Percentiles rank a stretch among this genome's conserved stretches.
These are phyloP conservation scores for Pseudomugil gertrudae DNA, from an alignment of 2,797 vertebrate genomes.

Conservation along the genomic window DNA sequence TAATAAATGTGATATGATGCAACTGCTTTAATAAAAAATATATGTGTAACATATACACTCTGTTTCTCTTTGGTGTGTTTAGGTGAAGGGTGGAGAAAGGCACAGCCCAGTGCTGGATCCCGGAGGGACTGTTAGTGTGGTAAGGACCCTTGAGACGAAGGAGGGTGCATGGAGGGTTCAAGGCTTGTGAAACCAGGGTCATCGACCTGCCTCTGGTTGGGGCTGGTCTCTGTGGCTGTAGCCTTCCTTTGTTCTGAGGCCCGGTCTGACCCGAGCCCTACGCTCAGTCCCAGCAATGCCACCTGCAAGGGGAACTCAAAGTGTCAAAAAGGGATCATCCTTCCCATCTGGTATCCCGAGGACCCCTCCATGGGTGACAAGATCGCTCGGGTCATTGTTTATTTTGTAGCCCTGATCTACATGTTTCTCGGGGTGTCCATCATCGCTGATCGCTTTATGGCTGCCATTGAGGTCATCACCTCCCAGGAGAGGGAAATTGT, in stretches of 20 bases:
- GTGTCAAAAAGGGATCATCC: conserved; percentile 93
- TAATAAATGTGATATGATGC: neutral
- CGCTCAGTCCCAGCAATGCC: conserved; percentile 83
- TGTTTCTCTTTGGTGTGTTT: conserved; percentile 42
- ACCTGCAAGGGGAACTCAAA: conserved; percentile 89
- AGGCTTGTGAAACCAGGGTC: conserved; percentile 87
- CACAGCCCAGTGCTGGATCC: conserved; percentile 84
- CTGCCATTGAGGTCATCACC: conserved; percentile 98
- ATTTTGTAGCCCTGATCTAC: conserved; percentile 98
- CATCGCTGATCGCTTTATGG: conserved; percentile 99
- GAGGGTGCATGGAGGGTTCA: conserved; percentile 96
- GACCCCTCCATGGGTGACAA: conserved; percentile 98
- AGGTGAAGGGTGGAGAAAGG: conserved; percentile 74
- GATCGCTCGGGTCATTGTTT: conserved; percentile 97
- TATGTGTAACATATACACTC: conserved; percentile 11
- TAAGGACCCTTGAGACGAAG: conserved; percentile 86
- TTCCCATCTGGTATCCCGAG: conserved; percentile 99
- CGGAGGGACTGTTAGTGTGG: conserved; percentile 80
- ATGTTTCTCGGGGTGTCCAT: conserved; percentile 99
- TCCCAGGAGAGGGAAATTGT: conserved; percentile 96
- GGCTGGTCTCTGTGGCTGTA: conserved; percentile 82
- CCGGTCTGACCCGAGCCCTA: conserved; percentile 85
- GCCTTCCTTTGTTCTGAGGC: conserved; percentile 83
- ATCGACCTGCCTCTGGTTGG: conserved; percentile 93
- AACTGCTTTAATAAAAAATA: neutral